phyloP scores from a whole-genome alignment of 2,888 invertebrate species.

The Andrena flavipes region DNA sequence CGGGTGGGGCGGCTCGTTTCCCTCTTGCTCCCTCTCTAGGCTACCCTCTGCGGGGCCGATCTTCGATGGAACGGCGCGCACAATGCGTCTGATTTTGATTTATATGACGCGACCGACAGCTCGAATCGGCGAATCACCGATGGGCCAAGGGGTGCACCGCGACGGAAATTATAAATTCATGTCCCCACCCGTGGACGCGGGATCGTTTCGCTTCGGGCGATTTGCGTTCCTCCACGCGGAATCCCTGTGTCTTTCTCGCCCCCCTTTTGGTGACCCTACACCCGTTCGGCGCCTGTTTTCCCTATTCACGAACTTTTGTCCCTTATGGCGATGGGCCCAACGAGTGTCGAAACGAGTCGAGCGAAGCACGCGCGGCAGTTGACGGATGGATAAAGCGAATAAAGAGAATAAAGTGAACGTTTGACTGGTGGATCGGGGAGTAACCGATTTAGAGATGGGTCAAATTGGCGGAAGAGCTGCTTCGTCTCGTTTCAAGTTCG shows the following conservation, averaged over 20 bases:
- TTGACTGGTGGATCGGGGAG: conserved; percentile 13
- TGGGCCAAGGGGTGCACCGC: conserved; percentile 59
- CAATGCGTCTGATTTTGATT: conserved; percentile 85
- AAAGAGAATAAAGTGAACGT: neutral
- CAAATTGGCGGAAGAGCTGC: neutral
- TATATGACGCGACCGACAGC: conserved; percentile 83
- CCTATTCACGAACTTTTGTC: neutral
- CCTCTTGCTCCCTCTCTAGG: conserved; percentile 43
- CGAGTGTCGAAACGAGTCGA: neutral
- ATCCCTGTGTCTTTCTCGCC: conserved; percentile 48
- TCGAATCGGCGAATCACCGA: conserved; percentile 67
- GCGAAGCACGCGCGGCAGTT: neutral
- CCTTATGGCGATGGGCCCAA: neutral
- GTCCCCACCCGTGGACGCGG: conserved; percentile 56
- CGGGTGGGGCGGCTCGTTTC: neutral
- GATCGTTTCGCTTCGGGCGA: conserved; percentile 74
- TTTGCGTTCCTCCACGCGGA: conserved; percentile 66
- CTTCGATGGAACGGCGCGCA: conserved; percentile 57
- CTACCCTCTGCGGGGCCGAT: conserved; percentile 37
- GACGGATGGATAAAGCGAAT: too few relatives aligned
- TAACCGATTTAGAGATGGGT: neutral
- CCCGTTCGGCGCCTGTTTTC: neutral
- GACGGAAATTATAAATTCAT: conserved; percentile 84
- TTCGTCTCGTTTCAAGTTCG: conserved; percentile 14
- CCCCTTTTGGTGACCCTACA: neutral